Base-by-base conservation (phyloP, 2,888 invertebrate genomes). In the Netelia inedita region DNA sequence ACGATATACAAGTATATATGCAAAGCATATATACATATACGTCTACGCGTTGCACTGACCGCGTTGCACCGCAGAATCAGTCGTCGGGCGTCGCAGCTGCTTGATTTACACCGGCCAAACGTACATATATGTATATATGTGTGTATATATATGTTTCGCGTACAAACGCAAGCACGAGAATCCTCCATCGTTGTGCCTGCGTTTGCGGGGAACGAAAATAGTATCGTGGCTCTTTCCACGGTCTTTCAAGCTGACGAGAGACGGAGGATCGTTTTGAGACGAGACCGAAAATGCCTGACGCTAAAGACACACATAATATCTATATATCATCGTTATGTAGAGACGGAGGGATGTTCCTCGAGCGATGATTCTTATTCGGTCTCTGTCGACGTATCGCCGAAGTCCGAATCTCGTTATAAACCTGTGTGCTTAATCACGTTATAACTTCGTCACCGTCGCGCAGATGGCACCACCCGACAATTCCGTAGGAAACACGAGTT, bases 51-150 rank as follows among this genome's bases (percentile, higher is more conserved):
- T 14, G 72, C 35, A 57, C 55, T 35, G 63, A 78, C 73, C 84
- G 82, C 76, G 65, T 79, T 65, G 72, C 57, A 71, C 35, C 59
- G 59, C 57, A 90, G 90, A 92, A 91, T 92, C 91, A 89, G 91
- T 91, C 91, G 91, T 89, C 90, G 55, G 21, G 75, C 19, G 53
- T 61, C 65, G 89, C 91, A 90, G 91, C 92, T 92, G 90, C 92
- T 92, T 92, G 92, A 92, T 92, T 92, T 92, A 92, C 92, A 91
- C 91, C 89, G 88, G 89, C 65, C 63, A 43, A 66, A 76, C 19
- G 66, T 57, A 21, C 21, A 57, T 21, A 14, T 41, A 28, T 35
- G 35, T 21, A 43, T 46, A 46, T 46, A 63, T 28, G 46, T 71
- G 23, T 23, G 28, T 55, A 89, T 79, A 88, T 88, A 90, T 90